Percentiles rank a stretch among this genome's conserved stretches.
These are phyloP conservation scores for Drosophila stalkeri DNA, from an alignment of 2,888 invertebrate species.

Conservation along the genomic window DNA sequence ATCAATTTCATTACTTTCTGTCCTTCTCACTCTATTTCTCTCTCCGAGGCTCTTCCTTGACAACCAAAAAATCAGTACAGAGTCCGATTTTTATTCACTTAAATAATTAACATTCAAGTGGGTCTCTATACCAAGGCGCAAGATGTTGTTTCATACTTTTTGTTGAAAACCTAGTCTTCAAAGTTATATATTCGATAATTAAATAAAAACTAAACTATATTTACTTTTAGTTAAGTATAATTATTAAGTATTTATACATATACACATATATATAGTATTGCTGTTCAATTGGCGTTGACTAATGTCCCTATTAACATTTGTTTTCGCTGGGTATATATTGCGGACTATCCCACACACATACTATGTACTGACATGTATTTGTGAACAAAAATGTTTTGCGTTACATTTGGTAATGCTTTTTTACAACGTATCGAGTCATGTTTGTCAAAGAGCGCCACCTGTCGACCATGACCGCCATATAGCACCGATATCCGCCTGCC, in stretches of 20 bases:
- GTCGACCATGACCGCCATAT: conserved; percentile 36
- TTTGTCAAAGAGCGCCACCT: conserved; percentile 61
- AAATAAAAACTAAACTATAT: no score
- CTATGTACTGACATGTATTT: not conserved
- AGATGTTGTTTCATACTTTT: no score
- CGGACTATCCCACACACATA: not conserved
- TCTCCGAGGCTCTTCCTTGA: not conserved
- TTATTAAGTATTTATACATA: no score
- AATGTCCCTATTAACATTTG: not conserved
- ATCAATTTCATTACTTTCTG: conserved; percentile 6
- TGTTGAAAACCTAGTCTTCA: no score
- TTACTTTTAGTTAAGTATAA: no score
- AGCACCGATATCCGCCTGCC: conserved; percentile 19
- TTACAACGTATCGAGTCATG: conserved; percentile 53
- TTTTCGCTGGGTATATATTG: not conserved
- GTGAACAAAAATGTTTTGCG: conserved; percentile 15
- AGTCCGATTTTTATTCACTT: not conserved
- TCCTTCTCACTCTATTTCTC: not conserved
- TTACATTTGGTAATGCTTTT: conserved; percentile 12
- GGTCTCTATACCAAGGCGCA: no score
- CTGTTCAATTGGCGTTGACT: not conserved
- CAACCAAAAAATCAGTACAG: no score
- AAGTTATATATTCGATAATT: no score
- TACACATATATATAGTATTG: no score
- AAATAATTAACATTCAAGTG: no score